Percentiles rank a stretch among this genome's conserved stretches.
Conservation (phyloP, 1,140 invertebrate genomes). For the Ceratina australensis region DNA sequence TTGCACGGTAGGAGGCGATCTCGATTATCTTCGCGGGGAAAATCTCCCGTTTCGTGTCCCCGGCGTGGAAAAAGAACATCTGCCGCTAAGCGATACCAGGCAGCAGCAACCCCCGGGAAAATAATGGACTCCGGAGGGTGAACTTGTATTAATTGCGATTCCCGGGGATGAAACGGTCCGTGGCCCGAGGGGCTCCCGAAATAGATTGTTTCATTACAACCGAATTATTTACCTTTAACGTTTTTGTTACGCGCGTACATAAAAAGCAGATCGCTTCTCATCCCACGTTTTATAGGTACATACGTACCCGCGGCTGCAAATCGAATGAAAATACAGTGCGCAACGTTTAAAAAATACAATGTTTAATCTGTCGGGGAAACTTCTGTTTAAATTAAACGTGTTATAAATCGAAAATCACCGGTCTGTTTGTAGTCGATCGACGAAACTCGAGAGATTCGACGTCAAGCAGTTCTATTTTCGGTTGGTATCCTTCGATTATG, state of each 20-base stretch:
- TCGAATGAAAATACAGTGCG: too few relatives aligned
- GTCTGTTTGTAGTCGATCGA: too few relatives aligned
- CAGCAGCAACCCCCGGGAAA: conserved; percentile 3
- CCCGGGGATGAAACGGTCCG: background rate
- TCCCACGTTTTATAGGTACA: too few relatives aligned
- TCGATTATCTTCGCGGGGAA: conserved; percentile 13
- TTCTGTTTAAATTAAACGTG: too few relatives aligned
- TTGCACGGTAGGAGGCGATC: background rate
- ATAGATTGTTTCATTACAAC: background rate
- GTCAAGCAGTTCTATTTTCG: too few relatives aligned
- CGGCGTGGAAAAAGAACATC: conserved; percentile 22
- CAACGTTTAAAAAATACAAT: too few relatives aligned
- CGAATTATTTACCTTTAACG: background rate
- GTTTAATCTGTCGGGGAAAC: too few relatives aligned
- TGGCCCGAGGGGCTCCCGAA: background rate
- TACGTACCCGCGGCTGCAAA: too few relatives aligned
- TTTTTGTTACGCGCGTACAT: background rate
- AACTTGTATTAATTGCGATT: conserved; percentile 11
- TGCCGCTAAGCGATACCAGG: background rate
- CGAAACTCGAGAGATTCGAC: too few relatives aligned
- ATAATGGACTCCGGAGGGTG: background rate
- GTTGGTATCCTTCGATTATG: too few relatives aligned
- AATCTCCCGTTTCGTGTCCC: background rate
- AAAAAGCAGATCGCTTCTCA: too few relatives aligned
- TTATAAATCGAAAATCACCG: too few relatives aligned